Conservation (phyloP, 1,140 invertebrate species). For the Himalopsyche phryganea region DNA sequence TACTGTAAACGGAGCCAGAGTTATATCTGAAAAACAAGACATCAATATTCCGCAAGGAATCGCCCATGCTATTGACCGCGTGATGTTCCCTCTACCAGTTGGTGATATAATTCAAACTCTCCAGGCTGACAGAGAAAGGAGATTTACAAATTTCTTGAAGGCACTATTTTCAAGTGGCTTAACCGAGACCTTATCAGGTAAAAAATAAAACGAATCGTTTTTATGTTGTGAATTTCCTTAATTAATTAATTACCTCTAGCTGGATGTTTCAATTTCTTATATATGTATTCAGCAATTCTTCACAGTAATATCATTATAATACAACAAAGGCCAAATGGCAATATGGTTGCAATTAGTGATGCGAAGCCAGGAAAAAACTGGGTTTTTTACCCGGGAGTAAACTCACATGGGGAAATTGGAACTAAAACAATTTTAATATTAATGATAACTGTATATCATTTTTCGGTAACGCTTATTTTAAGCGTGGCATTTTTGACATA, state of each 20-base stretch:
- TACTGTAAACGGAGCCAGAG: conserved; percentile 78
- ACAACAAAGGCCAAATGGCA: too few relatives aligned
- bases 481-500: too few relatives aligned
- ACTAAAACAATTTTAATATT: too few relatives aligned
- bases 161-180: conserved; percentile 71
- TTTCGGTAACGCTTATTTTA: too few relatives aligned
- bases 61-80: conserved; percentile 80
- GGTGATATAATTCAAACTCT: conserved; percentile 78
- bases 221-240: background rate
- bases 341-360: too few relatives aligned
- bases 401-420: too few relatives aligned
- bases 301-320: too few relatives aligned
- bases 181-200: conserved; percentile 68
- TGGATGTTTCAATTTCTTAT: too few relatives aligned
- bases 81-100: conserved; percentile 83
- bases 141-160: conserved; percentile 75
- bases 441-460: too few relatives aligned
- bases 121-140: conserved; percentile 72
- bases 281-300: too few relatives aligned
- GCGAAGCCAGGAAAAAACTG: too few relatives aligned
- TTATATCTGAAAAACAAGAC: conserved; percentile 75
- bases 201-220: background rate
- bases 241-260: background rate
- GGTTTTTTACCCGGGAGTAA: too few relatives aligned
- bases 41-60: conserved; percentile 80